phyloP scores from a whole-genome alignment of 2,888 invertebrate species.

The Leptinotarsa juncta region DNA sequence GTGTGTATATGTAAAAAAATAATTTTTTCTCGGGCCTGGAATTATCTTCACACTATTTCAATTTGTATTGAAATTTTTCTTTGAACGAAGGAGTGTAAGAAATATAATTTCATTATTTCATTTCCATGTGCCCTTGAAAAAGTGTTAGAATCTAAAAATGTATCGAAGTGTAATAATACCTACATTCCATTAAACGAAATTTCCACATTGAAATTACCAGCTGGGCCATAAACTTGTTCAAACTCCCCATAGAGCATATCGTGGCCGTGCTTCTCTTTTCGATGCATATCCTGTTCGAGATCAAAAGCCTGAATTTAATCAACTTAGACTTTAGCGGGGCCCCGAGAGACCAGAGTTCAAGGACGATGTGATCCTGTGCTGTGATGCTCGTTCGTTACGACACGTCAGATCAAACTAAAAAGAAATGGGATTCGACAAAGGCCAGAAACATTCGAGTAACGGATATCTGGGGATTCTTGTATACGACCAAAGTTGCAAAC shows the following conservation, averaged over 20 bases:
- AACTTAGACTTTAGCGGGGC: slow-evolving; percentile 30
- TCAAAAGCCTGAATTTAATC: slow-evolving; percentile 43
- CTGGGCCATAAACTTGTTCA: slow-evolving; percentile 22
- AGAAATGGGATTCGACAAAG: slow-evolving; percentile 7
- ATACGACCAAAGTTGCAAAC: slow-evolving; percentile 1
- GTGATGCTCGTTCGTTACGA: background rate
- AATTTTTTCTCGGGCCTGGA: no score
- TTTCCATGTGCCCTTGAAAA: no score
- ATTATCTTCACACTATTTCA: no score
- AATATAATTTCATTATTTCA: no score
- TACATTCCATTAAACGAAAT: slow-evolving; percentile 6
- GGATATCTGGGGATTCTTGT: background rate
- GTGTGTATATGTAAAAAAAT: no score
- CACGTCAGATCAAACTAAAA: background rate
- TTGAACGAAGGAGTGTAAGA: no score
- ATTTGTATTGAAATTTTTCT: no score
- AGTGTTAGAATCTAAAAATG: no score
- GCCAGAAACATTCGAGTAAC: background rate
- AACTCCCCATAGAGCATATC: slow-evolving; percentile 28
- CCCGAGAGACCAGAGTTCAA: slow-evolving; percentile 21
- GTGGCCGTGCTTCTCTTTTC: slow-evolving; percentile 29
- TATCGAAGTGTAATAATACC: background rate
- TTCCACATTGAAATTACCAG: slow-evolving; percentile 27
- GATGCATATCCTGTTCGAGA: slow-evolving; percentile 33
- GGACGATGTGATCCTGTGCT: slow-evolving; percentile 11